Evolutionary conservation across 2,888 invertebrate genomes (phyloP).

Genomic region (Drosophila vallismaia): DNA sequence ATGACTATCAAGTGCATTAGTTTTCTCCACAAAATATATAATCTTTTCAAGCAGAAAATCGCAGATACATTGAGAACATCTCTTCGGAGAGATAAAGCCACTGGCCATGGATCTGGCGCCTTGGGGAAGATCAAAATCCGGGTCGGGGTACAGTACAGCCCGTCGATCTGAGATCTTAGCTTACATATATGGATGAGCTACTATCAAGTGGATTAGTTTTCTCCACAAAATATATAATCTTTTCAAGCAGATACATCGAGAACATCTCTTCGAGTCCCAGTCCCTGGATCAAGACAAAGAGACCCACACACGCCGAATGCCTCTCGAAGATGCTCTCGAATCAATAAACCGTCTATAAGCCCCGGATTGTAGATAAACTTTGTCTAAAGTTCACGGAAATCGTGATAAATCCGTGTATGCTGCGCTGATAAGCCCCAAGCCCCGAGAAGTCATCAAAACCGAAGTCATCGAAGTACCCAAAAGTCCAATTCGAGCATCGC

Average conservation of each 20-base stretch:
- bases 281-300: constrained; percentile 60
- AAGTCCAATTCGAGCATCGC: constrained; percentile 49
- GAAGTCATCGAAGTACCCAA: constrained; percentile 24
- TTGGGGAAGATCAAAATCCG: no score
- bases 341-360: constrained; percentile 48
- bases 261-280: not conserved
- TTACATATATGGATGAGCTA: no score
- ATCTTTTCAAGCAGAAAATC: not conserved
- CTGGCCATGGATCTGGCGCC: constrained; percentile 26
- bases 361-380: constrained; percentile 78
- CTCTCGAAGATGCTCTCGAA: constrained; percentile 33
- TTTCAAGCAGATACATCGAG: constrained; percentile 27
- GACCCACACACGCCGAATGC: constrained; percentile 46
- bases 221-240: not conserved
- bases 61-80: not conserved
- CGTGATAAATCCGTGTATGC: constrained; percentile 78
- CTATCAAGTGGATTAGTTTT: not conserved
- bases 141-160: no score
- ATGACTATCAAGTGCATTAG: constrained; percentile 11
- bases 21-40: not conserved
- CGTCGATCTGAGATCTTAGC: no score
- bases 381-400: constrained; percentile 83
- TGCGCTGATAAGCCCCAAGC: constrained; percentile 55
- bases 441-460: constrained; percentile 15
- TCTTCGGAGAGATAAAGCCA: not conserved